Conservation (phyloP, 2,888 invertebrate species). For the Gisinianus flammeolus region DNA sequence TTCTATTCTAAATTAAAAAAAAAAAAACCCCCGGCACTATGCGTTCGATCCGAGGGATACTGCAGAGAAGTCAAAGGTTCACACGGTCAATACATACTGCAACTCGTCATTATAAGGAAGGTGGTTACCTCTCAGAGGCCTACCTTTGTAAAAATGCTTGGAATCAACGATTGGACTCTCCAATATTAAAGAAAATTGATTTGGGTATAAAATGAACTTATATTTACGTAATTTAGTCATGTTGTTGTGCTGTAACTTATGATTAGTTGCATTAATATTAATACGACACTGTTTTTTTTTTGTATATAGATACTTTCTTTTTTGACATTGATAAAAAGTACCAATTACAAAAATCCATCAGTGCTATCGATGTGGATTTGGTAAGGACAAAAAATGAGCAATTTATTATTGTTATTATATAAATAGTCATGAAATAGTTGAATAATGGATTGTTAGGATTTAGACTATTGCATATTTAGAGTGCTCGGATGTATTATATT, state of each 20-base stretch:
- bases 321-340: constrained; percentile 73
- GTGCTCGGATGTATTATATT: not conserved
- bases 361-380: constrained; percentile 82
- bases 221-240: not conserved
- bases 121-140: constrained; percentile 70
- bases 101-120: not conserved
- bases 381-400: constrained; percentile 59
- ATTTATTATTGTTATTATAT: not conserved
- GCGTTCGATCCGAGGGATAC: constrained; percentile 2
- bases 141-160: constrained; percentile 76
- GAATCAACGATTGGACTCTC: constrained; percentile 69
- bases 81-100: not conserved
- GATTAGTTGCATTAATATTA: not conserved
- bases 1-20: too few species aligned
- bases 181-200: constrained; percentile 70
- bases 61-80: not conserved
- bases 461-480: not conserved
- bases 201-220: constrained; percentile 56
- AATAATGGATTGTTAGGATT: not conserved
- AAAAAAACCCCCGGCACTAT: too few species aligned
- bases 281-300: not conserved
- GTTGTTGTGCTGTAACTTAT: too few species aligned
- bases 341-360: constrained; percentile 69
- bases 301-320: constrained; percentile 70
- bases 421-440: too few species aligned